Conservation (phyloP, 2,888 invertebrate species). For the Tubulanus polymorphus region DNA sequence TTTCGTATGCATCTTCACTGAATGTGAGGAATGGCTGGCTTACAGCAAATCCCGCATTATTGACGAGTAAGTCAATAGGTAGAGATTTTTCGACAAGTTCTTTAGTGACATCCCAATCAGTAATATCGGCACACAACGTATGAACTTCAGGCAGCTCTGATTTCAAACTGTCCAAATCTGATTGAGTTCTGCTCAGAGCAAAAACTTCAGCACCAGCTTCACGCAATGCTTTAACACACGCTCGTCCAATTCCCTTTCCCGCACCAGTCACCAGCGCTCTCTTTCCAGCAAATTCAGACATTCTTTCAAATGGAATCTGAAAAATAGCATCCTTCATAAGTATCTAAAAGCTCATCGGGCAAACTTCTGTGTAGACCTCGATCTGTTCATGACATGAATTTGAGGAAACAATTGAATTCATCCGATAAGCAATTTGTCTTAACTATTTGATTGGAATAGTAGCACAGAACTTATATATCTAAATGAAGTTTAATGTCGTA, state of each 20-base stretch:
- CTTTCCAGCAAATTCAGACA: slow-evolving; percentile 69
- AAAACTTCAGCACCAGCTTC: slow-evolving; percentile 69
- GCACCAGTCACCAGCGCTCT: slow-evolving; percentile 80
- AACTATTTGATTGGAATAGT: too few relatives aligned
- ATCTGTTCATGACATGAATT: too few relatives aligned
- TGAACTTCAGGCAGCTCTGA: slow-evolving; percentile 27
- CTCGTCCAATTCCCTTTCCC: slow-evolving; percentile 63
- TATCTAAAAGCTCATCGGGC: too few relatives aligned
- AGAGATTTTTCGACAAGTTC: slow-evolving; percentile 62
- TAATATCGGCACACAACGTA: slow-evolving; percentile 66
- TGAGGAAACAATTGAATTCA: too few relatives aligned
- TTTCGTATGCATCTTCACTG: too few relatives aligned
- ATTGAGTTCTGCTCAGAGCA: slow-evolving; percentile 67
- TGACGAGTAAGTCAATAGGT: slow-evolving; percentile 76
- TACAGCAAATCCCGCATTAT: slow-evolving; percentile 80
- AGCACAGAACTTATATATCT: too few relatives aligned
- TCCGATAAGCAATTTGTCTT: too few relatives aligned
- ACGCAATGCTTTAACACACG: slow-evolving; percentile 65
- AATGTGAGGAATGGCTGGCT: too few relatives aligned
- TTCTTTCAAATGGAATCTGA: too few relatives aligned
- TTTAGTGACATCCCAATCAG: slow-evolving; percentile 72
- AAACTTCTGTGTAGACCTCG: too few relatives aligned
- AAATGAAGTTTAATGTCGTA: too few relatives aligned
- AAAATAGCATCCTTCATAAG: too few relatives aligned
- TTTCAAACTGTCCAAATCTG: slow-evolving; percentile 63